Evolutionary conservation across 2,113 vertebrate species (phyloP).

Genomic region (Pelmatolapia mariae): DNA sequence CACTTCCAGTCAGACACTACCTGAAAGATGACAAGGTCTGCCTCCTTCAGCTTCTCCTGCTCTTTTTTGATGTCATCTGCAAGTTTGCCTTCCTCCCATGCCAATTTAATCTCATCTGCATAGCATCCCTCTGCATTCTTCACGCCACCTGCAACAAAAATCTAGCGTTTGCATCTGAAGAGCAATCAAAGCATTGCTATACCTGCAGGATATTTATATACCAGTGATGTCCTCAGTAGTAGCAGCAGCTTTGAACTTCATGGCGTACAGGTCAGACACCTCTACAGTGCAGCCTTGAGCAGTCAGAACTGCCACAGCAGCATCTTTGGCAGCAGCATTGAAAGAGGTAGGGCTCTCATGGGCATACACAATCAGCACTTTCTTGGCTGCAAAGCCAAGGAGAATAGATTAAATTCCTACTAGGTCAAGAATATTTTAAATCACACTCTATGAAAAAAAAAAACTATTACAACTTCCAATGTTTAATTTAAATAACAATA

Average conservation of each 20-base stretch:
- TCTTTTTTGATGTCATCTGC: conserved; percentile 72
- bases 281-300: conserved; percentile 64
- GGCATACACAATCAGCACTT: conserved; percentile 73
- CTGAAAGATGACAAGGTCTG: conserved; percentile 81
- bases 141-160: conserved; percentile 45
- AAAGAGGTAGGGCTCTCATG: conserved; percentile 75
- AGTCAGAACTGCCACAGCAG: conserved; percentile 57
- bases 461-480: no score
- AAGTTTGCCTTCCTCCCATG: conserved; percentile 72
- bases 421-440: no score
- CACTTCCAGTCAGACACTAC: conserved; percentile 13
- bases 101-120: conserved; percentile 43
- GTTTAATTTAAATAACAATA: no score
- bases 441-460: no score
- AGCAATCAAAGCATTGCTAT: not conserved
- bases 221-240: conserved; percentile 74
- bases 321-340: conserved; percentile 75
- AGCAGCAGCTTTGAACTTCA: conserved; percentile 74
- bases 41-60: conserved; percentile 71
- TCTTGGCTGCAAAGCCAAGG: conserved; percentile 14
- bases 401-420: no score
- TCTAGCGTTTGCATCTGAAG: not conserved
- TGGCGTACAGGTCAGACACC: conserved; percentile 77
- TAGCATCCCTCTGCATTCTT: conserved; percentile 69
- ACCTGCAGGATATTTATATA: not conserved